Base-by-base conservation (phyloP, 1,140 invertebrate species). In the Propsilocerus akamusi region DNA sequence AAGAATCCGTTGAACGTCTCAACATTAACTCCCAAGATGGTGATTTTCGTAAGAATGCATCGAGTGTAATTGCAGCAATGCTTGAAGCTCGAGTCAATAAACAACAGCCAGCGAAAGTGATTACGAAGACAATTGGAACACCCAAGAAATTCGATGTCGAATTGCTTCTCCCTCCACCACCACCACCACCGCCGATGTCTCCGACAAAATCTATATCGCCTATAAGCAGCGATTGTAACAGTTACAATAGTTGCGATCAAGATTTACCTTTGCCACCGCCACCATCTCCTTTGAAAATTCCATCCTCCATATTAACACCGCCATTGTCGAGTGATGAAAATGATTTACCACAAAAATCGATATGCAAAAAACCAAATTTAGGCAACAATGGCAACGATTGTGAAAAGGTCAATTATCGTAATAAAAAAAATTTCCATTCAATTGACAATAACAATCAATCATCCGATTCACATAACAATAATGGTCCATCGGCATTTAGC, bases 91-190 rank as follows among this genome's bases (percentile, higher is more conserved):
- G 34, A 17, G 22, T 41, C 14, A 4, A 20, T 17, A 41, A 41
- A 5, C 17, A 41, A 20, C 34, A 41, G 22, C 34, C 34, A 41
- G 22, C 34, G 22, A 41, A 41, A 41, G 6, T 53, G 68, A 68
- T 53, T 68, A 61, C 50, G 57, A 58, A 47, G 59, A 57, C 17
- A 41, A 20, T 41, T 34, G 7, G n/a, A 50, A 20, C 12, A 24
- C 14, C 32, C 48, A 17, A 17, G 12, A 23, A 22, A 22, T 11
- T 24, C 46, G 17, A n/a, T n/a, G n/a, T n/a, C 12, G 25, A 50
- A 25, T 46, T 32, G 5, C 23, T 34, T 6, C 32, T 34, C 5
- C 49, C 49, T 7, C 49, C 49, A 4, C 32, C 49, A 26, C 49
- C 49, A 50, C 17, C 28, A 8, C 25, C 47, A 12, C 20, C 26